Conservation (phyloP, 2,113 vertebrate species). For the Pituophis catenifer region DNA sequence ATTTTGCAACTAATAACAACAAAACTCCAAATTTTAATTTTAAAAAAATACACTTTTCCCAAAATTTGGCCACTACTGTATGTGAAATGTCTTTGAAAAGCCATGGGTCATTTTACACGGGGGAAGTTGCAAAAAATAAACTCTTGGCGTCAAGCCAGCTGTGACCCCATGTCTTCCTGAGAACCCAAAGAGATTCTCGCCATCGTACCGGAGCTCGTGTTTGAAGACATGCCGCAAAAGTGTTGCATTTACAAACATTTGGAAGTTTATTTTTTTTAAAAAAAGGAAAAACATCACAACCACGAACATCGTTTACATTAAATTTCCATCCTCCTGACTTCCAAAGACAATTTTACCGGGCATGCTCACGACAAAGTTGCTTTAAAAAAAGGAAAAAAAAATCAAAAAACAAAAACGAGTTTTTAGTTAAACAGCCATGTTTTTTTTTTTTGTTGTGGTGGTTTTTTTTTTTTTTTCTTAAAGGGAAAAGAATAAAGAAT, state of each 20-base stretch:
- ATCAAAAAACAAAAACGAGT: background rate
- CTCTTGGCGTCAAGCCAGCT: background rate
- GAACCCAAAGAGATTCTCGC: background rate
- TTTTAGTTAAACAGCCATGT: slow-evolving; percentile 60
- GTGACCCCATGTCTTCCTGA: background rate
- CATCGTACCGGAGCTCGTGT: background rate
- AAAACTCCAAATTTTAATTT: too few relatives aligned
- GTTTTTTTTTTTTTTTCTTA: background rate
- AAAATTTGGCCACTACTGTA: too few relatives aligned
- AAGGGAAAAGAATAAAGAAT: slow-evolving; percentile 27
- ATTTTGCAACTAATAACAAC: too few relatives aligned
- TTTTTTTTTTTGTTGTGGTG: background rate
- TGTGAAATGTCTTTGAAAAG: too few relatives aligned
- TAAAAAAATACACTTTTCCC: too few relatives aligned
- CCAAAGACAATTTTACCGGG: slow-evolving; percentile 59
- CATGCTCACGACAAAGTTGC: slow-evolving; percentile 63
- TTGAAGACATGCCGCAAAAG: slow-evolving; percentile 58
- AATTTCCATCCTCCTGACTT: slow-evolving; percentile 52
- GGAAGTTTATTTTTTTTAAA: slow-evolving; percentile 69
- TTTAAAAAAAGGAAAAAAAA: background rate
- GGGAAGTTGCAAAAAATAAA: background rate
- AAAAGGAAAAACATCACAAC: slow-evolving; percentile 66
- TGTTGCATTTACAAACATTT: slow-evolving; percentile 67
- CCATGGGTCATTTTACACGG: background rate
- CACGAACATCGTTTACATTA: slow-evolving; percentile 67